Percentiles rank a stretch among this genome's conserved stretches.
Evolutionary conservation across 2,113 vertebrate species (phyloP).

Genomic region (Daphoenositta chrysoptera): DNA sequence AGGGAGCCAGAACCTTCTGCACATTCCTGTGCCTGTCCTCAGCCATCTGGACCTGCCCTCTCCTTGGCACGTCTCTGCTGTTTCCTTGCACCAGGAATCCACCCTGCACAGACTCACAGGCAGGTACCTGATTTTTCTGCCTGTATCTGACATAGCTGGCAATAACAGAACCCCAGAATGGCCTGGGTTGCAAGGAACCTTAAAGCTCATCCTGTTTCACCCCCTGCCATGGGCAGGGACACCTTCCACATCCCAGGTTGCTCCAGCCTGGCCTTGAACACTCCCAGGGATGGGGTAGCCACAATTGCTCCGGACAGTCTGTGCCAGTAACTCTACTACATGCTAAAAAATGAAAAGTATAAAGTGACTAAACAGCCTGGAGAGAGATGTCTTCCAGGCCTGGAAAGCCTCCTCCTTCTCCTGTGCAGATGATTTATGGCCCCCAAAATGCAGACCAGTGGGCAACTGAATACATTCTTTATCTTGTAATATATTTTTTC

Average conservation of each 20-base stretch:
- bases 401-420: background rate
- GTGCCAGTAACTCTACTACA: background rate
- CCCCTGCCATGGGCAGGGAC: background rate
- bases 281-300: background rate
- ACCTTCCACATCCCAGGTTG: background rate
- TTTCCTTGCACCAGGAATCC: background rate
- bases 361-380: background rate
- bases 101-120: accelerated
- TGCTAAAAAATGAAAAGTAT: background rate
- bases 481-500: background rate
- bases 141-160: background rate
- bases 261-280: background rate
- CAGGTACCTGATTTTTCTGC: background rate
- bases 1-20: background rate
- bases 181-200: too few species aligned
- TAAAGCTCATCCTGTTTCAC: background rate
- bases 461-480: background rate
- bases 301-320: accelerated
- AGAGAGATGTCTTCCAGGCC: background rate
- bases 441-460: background rate
- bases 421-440: background rate
- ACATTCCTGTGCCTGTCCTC: accelerated
- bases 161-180: background rate
- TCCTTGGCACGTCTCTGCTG: accelerated
- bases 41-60: background rate